phyloP scores from a whole-genome alignment of 2,888 invertebrate genomes.

The Steinernema carpocapsae region DNA sequence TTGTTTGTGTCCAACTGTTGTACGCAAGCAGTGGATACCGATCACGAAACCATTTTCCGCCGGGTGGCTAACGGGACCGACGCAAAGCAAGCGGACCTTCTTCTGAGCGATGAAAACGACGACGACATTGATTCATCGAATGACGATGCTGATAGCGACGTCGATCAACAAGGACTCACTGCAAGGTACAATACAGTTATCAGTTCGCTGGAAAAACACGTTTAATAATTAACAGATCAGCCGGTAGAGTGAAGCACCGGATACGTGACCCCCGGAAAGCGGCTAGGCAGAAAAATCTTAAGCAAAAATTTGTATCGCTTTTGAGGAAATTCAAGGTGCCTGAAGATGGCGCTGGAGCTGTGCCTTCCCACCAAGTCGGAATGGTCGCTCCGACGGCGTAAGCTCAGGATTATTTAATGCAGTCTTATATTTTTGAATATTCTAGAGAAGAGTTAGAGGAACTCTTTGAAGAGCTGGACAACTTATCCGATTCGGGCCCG shows the following conservation, averaged over 20 bases:
- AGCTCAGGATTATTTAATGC: neutral
- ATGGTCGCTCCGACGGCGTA: slow-evolving; percentile 14
- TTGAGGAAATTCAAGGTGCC: slow-evolving; percentile 82
- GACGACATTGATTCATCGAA: slow-evolving; percentile 20
- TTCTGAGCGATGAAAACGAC: slow-evolving; percentile 20
- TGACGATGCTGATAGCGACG: slow-evolving; percentile 28
- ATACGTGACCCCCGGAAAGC: slow-evolving; percentile 44
- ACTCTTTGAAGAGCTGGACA: slow-evolving; percentile 86
- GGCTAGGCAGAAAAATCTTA: slow-evolving; percentile 77
- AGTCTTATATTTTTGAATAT: neutral
- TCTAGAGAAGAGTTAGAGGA: slow-evolving; percentile 58
- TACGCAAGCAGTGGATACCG: slow-evolving; percentile 42
- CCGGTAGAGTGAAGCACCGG: slow-evolving; percentile 27
- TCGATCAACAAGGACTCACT: slow-evolving; percentile 21
- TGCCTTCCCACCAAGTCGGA: neutral
- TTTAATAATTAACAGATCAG: slow-evolving; percentile 23
- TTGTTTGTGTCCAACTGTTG: slow-evolving; percentile 44
- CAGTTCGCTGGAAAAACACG: neutral
- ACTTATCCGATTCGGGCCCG: slow-evolving; percentile 88
- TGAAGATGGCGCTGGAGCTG: slow-evolving; percentile 73
- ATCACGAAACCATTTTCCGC: slow-evolving; percentile 37
- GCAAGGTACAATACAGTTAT: slow-evolving; percentile 36
- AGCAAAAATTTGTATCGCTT: slow-evolving; percentile 93
- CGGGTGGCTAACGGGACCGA: slow-evolving; percentile 24
- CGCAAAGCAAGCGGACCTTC: slow-evolving; percentile 22